A percentile compares a stretch with the other conserved stretches of the same genome.
Conservation (phyloP, 2,797 vertebrate species). For the Neosilurus mollespiculum region DNA sequence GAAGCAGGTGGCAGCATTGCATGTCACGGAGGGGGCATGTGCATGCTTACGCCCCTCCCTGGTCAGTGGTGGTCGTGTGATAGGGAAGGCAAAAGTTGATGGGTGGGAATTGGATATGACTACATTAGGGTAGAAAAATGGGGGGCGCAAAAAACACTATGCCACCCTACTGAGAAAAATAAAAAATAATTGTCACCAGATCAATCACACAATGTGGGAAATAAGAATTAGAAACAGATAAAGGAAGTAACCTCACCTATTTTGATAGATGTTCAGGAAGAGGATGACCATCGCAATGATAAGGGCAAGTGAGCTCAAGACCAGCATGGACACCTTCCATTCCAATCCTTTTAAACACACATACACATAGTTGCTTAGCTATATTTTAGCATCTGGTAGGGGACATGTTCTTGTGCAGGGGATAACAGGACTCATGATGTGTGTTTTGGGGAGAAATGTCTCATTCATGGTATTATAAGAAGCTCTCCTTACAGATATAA, state of each 20-base stretch:
- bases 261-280: slow-evolving; percentile 78
- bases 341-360: slow-evolving; percentile 69
- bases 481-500: background rate
- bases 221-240: background rate
- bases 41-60: too few species aligned
- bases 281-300: slow-evolving; percentile 81
- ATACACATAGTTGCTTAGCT: background rate
- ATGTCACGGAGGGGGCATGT: too few species aligned
- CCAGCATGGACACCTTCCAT: slow-evolving; percentile 85
- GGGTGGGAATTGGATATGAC: too few species aligned
- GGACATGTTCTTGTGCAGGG: background rate
- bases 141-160: too few species aligned
- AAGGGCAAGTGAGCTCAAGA: slow-evolving; percentile 82
- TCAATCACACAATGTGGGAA: background rate
- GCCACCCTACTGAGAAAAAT: background rate
- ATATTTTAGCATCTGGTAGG: background rate
- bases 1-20: too few species aligned
- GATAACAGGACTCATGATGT: background rate
- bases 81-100: too few species aligned
- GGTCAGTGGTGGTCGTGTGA: too few species aligned
- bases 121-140: too few species aligned
- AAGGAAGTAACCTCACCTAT: slow-evolving; percentile 73
- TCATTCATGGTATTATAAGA: background rate
- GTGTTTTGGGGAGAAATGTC: background rate
- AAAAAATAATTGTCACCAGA: background rate